Conservation (phyloP, 2,888 invertebrate species). For the Agrochola litura region DNA sequence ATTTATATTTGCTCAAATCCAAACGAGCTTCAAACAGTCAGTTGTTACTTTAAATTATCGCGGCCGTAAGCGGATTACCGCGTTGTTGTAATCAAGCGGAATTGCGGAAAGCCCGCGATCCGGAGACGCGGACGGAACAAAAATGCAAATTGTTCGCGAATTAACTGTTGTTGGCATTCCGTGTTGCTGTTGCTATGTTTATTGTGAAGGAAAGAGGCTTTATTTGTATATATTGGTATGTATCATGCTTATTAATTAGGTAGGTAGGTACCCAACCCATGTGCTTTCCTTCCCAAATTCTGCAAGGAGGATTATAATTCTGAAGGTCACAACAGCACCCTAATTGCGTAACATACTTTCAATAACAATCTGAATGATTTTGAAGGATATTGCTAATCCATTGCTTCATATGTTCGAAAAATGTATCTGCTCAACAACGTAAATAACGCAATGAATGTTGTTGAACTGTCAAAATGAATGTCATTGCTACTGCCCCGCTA, state of each 20-base stretch:
- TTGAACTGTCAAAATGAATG: too few relatives aligned
- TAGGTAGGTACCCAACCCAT: too few relatives aligned
- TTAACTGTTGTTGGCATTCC: conserved; percentile 58
- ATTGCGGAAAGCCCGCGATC: conserved; percentile 65
- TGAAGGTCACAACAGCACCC: background rate
- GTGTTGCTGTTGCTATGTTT: conserved; percentile 27
- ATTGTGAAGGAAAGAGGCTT: conserved; percentile 8
- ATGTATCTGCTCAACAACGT: too few relatives aligned
- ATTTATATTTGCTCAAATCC: conserved; percentile 16
- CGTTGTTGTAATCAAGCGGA: conserved; percentile 72
- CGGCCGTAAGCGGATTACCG: conserved; percentile 62
- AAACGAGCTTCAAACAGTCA: conserved; percentile 13
- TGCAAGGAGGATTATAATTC: too few relatives aligned
- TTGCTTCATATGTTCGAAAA: too few relatives aligned
- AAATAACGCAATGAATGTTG: too few relatives aligned
- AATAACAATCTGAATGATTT: too few relatives aligned
- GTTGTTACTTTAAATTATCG: conserved; percentile 32
- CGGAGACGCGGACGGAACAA: conserved; percentile 63
- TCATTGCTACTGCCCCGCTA: too few relatives aligned
- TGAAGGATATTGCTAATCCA: too few relatives aligned
- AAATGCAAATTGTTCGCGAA: conserved; percentile 81
- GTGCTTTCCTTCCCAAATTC: too few relatives aligned
- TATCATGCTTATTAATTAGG: too few relatives aligned
- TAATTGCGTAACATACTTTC: too few relatives aligned
- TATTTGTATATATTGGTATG: background rate